Evolutionary conservation across 2,797 vertebrate species (phyloP).

Genomic region (Catharus ustulatus): DNA sequence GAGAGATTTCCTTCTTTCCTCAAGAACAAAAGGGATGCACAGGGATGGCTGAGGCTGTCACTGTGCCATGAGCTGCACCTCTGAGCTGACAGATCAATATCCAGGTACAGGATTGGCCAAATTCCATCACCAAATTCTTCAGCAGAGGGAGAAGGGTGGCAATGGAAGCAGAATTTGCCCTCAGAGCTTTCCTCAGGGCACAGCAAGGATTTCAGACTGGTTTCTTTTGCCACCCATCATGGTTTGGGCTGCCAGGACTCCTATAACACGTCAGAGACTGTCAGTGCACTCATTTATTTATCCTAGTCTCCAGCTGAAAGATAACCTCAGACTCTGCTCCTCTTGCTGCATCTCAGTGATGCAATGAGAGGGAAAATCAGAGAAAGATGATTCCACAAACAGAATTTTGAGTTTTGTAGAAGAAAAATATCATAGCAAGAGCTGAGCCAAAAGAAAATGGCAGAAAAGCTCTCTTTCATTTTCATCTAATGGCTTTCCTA

Average conservation of each 20-base stretch:
- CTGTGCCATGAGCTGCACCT: fast-evolving
- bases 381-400: neutral
- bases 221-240: fast-evolving
- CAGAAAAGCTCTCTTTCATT: neutral
- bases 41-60: fast-evolving
- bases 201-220: neutral
- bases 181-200: neutral
- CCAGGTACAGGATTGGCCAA: neutral
- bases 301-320: neutral
- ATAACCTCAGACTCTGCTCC: neutral
- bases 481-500: neutral
- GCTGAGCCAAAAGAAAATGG: neutral
- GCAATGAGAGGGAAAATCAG: neutral
- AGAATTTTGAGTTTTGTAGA: neutral
- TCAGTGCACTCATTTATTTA: neutral
- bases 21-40: neutral
- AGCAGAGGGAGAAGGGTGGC: neutral
- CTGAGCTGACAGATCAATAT: neutral
- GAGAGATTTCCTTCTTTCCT: neutral
- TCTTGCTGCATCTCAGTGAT: neutral
- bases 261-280: neutral
- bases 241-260: neutral
- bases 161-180: neutral
- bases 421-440: neutral
- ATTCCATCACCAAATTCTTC: neutral